phyloP scores from a whole-genome alignment of 2,888 invertebrate species.

The Cheiracanthium punctorium region DNA sequence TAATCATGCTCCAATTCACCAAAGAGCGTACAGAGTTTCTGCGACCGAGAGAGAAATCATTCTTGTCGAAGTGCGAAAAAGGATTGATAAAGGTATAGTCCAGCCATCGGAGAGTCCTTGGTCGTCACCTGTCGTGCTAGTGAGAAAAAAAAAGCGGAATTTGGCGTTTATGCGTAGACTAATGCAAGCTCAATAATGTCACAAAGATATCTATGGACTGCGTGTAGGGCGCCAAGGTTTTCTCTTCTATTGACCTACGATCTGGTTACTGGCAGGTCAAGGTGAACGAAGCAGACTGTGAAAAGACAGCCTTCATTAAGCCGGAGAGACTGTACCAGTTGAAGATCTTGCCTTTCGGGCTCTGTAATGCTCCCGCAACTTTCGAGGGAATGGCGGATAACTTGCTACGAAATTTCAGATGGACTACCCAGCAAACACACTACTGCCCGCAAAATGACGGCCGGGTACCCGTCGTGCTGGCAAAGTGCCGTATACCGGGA shows the following conservation, averaged over 20 bases:
- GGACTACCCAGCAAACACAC: no score
- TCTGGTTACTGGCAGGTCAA: conserved; percentile 18
- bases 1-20: neutral
- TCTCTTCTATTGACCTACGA: conserved; percentile 3
- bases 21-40: neutral
- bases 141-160: conserved; percentile 1
- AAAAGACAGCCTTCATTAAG: conserved; percentile 73
- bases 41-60: neutral
- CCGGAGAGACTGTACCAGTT: conserved; percentile 72
- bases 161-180: conserved; percentile 18
- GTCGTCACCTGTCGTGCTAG: no score
- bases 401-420: neutral
- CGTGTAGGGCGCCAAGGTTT: neutral
- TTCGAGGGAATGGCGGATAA: conserved; percentile 44
- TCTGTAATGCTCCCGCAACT: conserved; percentile 44
- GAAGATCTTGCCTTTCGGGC: conserved; percentile 73
- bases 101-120: neutral
- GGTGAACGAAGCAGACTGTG: neutral
- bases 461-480: no score
- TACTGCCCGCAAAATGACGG: no score
- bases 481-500: no score
- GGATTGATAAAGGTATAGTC: no score
- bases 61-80: no score
- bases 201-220: neutral
- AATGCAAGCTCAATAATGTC: neutral